These are phyloP conservation scores for Heliconius cydno DNA, from an alignment of 2,888 invertebrate genomes.

Conservation along the genomic window DNA sequence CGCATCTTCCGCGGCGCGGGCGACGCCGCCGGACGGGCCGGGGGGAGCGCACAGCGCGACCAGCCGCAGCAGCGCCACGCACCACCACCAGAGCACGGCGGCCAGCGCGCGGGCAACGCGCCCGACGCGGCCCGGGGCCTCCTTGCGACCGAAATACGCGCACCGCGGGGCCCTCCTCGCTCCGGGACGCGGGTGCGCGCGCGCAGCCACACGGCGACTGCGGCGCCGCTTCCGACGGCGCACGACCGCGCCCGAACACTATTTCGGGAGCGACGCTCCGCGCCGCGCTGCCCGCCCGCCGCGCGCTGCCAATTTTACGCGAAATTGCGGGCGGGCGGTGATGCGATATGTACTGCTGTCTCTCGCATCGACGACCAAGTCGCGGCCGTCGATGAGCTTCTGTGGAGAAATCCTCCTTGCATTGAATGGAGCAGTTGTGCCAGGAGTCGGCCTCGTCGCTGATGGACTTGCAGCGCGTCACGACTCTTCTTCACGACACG, in stretches of 20 bases:
- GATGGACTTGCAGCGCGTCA: constrained; percentile 52
- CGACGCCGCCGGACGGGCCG: constrained; percentile 68
- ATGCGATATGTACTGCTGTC: constrained; percentile 79
- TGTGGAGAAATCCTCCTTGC: constrained; percentile 59
- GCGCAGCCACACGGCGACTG: constrained; percentile 82
- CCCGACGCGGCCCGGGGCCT: constrained; percentile 79
- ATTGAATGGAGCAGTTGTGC: constrained; percentile 51
- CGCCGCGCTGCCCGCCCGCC: constrained; percentile 79
- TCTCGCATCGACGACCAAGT: constrained; percentile 67
- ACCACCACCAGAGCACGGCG: constrained; percentile 83
- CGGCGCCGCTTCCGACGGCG: constrained; percentile 76
- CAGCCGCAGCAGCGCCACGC: constrained; percentile 83
- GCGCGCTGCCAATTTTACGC: constrained; percentile 83
- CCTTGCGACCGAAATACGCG: constrained; percentile 80
- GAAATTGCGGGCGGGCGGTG: constrained; percentile 84
- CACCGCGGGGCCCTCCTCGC: constrained; percentile 72
- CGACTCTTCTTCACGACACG: constrained; percentile 56
- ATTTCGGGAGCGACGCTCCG: constrained; percentile 82
- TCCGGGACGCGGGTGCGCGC: constrained; percentile 77
- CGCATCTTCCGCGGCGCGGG: constrained; percentile 77
- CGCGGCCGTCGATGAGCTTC: constrained; percentile 56
- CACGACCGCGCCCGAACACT: constrained; percentile 82
- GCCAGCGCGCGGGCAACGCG: constrained; percentile 82
- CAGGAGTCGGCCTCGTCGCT: constrained; percentile 33
- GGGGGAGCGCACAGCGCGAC: constrained; percentile 80